phyloP scores from a whole-genome alignment of 2,888 invertebrate species.

The Lamproptera curius region DNA sequence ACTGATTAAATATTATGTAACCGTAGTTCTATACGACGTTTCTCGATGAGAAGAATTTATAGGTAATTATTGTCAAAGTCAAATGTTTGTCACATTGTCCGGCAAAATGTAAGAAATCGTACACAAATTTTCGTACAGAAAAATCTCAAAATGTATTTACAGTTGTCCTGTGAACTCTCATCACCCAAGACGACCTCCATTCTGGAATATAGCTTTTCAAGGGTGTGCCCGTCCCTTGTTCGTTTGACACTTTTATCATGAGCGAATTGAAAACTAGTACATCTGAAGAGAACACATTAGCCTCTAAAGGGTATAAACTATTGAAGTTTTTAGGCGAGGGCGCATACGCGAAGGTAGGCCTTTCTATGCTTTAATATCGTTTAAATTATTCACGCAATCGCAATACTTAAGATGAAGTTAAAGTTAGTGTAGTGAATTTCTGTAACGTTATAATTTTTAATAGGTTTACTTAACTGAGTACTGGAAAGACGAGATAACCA shows the following conservation, averaged over 20 bases:
- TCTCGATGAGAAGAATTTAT: slow-evolving; percentile 8
- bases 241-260: slow-evolving; percentile 55
- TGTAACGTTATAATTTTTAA: too few relatives aligned
- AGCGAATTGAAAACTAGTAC: slow-evolving; percentile 60
- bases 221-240: slow-evolving; percentile 38
- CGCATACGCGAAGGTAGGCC: slow-evolving; percentile 85
- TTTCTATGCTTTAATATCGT: too few relatives aligned
- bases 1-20: too few relatives aligned
- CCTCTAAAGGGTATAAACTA: slow-evolving; percentile 79
- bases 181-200: slow-evolving; percentile 12
- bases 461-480: slow-evolving; percentile 68
- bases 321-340: slow-evolving; percentile 85
- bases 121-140: slow-evolving; percentile 1
- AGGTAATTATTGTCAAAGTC: slow-evolving; percentile 17
- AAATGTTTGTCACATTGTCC: slow-evolving; percentile 10
- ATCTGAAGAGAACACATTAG: slow-evolving; percentile 70
- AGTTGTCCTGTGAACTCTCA: background rate
- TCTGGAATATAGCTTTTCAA: slow-evolving; percentile 27
- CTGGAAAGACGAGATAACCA: slow-evolving; percentile 45
- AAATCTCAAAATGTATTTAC: slow-evolving; percentile 18
- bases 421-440: too few relatives aligned
- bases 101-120: slow-evolving; percentile 20
- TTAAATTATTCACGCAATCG: too few relatives aligned
- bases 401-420: too few relatives aligned
- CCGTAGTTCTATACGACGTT: too few relatives aligned